Percentiles rank a stretch among this genome's conserved stretches.
Conservation (phyloP, 2,888 invertebrate species). For the Willowsia nigromaculata region DNA sequence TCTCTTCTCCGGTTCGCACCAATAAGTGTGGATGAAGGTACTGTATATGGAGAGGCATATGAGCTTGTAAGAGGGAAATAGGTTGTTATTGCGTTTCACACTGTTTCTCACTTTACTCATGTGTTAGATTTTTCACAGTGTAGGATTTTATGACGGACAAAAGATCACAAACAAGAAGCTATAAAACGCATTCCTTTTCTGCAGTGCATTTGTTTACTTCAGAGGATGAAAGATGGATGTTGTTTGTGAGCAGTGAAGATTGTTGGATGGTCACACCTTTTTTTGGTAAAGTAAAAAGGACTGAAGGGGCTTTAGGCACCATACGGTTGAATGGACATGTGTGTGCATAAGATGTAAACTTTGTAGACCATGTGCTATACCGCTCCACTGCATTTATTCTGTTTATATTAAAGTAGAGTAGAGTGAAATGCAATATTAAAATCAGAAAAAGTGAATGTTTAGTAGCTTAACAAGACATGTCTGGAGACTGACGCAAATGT, state of each 20-base stretch:
- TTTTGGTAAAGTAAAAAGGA: background rate
- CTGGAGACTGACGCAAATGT: background rate
- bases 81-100: constrained; percentile 18
- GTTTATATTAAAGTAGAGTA: too few relatives aligned
- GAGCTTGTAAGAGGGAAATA: background rate
- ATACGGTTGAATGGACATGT: background rate
- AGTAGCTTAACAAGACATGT: background rate
- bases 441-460: too few relatives aligned
- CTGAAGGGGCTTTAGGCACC: background rate
- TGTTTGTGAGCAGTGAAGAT: background rate
- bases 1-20: background rate
- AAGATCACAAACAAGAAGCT: constrained; percentile 13
- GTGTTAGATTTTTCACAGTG: background rate
- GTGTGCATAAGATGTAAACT: background rate
- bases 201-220: background rate
- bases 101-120: background rate
- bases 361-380: too few relatives aligned
- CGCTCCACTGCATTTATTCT: too few relatives aligned
- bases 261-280: constrained; percentile 16
- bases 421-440: too few relatives aligned
- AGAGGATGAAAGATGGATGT: background rate
- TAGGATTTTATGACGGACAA: constrained; percentile 7
- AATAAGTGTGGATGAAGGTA: background rate
- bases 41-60: too few relatives aligned
- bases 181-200: constrained; percentile 28